Percentiles rank a stretch among this genome's conserved stretches.
Evolutionary conservation across 2,797 vertebrate genomes (phyloP).

Genomic region (Microctenopoma steveboyesi): DNA sequence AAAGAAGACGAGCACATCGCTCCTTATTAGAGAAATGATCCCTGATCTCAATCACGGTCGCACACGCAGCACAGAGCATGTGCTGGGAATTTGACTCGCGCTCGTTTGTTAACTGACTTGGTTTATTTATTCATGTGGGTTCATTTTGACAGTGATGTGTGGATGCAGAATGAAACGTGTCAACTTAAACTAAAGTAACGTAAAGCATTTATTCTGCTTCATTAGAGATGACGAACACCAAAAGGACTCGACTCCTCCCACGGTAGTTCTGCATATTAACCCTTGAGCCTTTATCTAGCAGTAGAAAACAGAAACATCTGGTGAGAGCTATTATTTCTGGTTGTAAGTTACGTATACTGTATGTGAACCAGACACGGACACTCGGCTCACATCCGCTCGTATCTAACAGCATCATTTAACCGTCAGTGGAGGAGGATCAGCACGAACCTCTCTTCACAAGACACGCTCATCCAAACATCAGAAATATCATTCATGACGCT

Average conservation of each 20-base stretch:
- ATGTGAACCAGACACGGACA: constrained; percentile 44
- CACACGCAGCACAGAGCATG: constrained; percentile 15
- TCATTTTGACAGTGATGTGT: background rate
- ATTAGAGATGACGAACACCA: no score
- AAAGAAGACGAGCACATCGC: constrained; percentile 36
- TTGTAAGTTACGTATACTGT: no score
- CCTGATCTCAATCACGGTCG: constrained; percentile 27
- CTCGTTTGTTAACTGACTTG: constrained; percentile 44
- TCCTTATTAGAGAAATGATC: constrained; percentile 56
- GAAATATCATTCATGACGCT: constrained; percentile 6
- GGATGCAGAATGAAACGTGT: no score
- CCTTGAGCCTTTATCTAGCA: no score
- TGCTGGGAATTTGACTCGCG: constrained; percentile 35
- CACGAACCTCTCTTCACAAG: background rate
- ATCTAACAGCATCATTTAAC: constrained; percentile 52
- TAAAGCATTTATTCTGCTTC: no score
- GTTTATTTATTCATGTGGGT: background rate
- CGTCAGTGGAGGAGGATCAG: constrained; percentile 28
- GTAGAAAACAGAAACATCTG: no score
- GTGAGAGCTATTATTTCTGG: no score
- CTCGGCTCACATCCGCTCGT: constrained; percentile 43
- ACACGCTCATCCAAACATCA: constrained; percentile 4
- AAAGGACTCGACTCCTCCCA: no score
- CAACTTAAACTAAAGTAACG: no score
- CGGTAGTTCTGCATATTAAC: no score